Conservation (phyloP, 1,140 invertebrate genomes). For the Dreissena polymorpha region DNA sequence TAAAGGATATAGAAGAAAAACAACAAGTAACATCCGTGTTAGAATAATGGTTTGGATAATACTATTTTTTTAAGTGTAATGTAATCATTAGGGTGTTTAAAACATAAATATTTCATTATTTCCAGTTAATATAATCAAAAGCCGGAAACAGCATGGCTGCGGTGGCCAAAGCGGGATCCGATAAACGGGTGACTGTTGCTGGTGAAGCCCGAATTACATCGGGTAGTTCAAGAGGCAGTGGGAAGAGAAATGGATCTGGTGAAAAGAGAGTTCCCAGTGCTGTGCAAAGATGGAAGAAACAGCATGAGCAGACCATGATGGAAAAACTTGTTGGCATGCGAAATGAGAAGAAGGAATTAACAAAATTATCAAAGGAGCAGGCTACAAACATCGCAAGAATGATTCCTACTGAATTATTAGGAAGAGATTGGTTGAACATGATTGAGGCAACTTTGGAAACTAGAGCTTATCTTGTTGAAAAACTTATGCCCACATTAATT, state of each 20-base stretch:
- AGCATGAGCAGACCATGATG: constrained; percentile 77
- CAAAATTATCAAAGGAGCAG: constrained; percentile 66
- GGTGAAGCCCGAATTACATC: constrained; percentile 35
- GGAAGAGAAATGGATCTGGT: constrained; percentile 50
- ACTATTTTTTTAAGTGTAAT: too few species aligned
- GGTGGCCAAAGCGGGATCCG: constrained; percentile 57
- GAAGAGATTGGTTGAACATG: constrained; percentile 77
- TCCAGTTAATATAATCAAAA: too few species aligned
- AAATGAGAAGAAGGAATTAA: constrained; percentile 72
- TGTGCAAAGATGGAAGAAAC: constrained; percentile 72
- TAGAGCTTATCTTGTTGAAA: constrained; percentile 77
- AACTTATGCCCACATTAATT: constrained; percentile 78
- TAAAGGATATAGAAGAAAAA: too few species aligned
- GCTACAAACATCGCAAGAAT: constrained; percentile 73
- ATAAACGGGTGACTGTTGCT: constrained; percentile 60
- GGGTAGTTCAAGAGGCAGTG: constrained; percentile 52
- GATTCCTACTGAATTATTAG: constrained; percentile 78
- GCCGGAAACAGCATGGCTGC: constrained; percentile 54
- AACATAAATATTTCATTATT: too few species aligned
- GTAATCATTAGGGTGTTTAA: too few species aligned
- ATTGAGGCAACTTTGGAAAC: constrained; percentile 75
- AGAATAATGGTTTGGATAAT: too few species aligned
- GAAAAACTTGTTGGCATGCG: constrained; percentile 70
- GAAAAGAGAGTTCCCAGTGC: constrained; percentile 64
- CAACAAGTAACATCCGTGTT: too few species aligned